Evolutionary conservation across 1,140 invertebrate genomes (phyloP).

Genomic region (Pseudobourletiella spinata): DNA sequence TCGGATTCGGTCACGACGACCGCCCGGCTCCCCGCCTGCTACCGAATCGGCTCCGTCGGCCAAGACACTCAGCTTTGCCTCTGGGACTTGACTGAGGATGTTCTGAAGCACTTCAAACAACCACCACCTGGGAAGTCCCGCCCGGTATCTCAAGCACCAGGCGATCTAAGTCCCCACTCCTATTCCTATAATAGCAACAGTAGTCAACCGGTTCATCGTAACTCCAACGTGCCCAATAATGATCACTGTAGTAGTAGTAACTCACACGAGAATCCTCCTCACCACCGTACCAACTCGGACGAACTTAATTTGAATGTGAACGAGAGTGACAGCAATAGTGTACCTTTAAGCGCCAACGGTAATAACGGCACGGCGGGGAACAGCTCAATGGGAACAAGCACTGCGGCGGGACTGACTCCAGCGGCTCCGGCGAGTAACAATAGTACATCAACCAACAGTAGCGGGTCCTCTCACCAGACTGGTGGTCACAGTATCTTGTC

Average conservation of each 20-base stretch:
- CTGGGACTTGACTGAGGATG: constrained; percentile 97
- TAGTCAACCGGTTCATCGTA: constrained; percentile 12
- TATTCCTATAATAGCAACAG: neutral
- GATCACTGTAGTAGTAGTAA: too few relatives aligned
- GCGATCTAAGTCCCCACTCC: constrained; percentile 21
- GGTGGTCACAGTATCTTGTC: constrained; percentile 38
- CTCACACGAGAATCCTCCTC: too few relatives aligned
- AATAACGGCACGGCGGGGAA: neutral
- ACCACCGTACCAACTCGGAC: constrained; percentile 6
- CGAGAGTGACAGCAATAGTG: neutral
- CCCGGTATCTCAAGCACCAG: constrained; percentile 20
- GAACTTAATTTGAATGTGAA: neutral
- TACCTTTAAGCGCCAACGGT: neutral
- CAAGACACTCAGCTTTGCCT: constrained; percentile 97
- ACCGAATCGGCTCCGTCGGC: constrained; percentile 90
- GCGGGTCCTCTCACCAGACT: constrained; percentile 14
- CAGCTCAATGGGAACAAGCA: neutral
- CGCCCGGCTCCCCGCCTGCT: constrained; percentile 50
- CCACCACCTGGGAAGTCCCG: constrained; percentile 13
- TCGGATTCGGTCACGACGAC: constrained; percentile 16
- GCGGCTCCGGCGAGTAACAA: constrained; percentile 34
- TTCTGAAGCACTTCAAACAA: constrained; percentile 52
- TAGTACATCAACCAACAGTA: constrained; percentile 11
- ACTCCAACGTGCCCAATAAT: constrained; percentile 21
- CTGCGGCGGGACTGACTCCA: neutral